phyloP scores from a whole-genome alignment of 92 coral and sea anemone species.

The Palythoa grandis region DNA sequence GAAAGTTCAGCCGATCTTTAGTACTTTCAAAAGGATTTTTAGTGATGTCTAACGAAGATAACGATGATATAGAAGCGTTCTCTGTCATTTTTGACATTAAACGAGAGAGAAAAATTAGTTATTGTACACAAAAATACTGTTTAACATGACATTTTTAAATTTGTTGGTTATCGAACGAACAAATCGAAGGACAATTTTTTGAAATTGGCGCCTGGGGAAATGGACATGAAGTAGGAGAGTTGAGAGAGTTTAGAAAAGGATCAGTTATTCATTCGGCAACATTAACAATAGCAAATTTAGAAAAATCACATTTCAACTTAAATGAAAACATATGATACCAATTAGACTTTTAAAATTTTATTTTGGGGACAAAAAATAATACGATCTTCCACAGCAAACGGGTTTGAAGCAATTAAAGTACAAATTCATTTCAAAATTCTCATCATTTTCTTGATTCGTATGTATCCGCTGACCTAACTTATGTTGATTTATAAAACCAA shows the following conservation, averaged over 20 bases:
- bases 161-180: constrained; percentile 22
- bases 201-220: constrained; percentile 75
- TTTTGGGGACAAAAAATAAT: neutral
- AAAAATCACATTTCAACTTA: neutral
- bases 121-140: neutral
- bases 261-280: neutral
- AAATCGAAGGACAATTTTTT: constrained; percentile 54
- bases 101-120: neutral
- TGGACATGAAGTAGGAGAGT: constrained; percentile 48
- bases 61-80: constrained; percentile 59
- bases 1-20: constrained; percentile 81
- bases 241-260: constrained; percentile 59
- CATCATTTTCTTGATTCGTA: constrained; percentile 21
- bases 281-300: neutral
- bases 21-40: constrained; percentile 93
- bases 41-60: constrained; percentile 80
- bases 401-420: neutral
- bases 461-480: constrained; percentile 69
- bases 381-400: neutral
- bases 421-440: neutral
- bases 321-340: neutral
- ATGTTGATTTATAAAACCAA: constrained; percentile 44
- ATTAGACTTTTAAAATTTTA: neutral
- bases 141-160: neutral
- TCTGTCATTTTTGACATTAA: constrained; percentile 59